Base-by-base conservation (phyloP, 1,140 invertebrate genomes). In the Achatina immaculata region DNA sequence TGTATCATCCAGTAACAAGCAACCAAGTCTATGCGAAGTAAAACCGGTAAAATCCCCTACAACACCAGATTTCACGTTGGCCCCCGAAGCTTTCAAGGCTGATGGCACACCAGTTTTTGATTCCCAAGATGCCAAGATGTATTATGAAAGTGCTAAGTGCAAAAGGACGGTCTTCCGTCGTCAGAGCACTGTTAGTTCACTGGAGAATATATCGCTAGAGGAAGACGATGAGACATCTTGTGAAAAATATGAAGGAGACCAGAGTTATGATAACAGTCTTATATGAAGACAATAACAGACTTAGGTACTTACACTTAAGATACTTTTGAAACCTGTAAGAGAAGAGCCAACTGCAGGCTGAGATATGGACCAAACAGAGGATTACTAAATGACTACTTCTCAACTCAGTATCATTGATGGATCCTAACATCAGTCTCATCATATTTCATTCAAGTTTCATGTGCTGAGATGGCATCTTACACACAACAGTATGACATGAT, bases 121-220 rank as follows among this genome's bases (percentile, higher is more conserved):
- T 80, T 34, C 48, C 4, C 21, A 21, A 36, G 21, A 62, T 4
- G 80, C 80, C 36, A 81, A 81, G 43, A 83, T 78, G 80, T 76
- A 77, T 51, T 78, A 83, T 69, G 79, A 81, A 19, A 68, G 66
- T 28, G 75, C 71, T n/a, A 78, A 81, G 38, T 24, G 28, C 34
- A 80, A 80, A 72, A 51, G 82, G 48, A 73, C 36, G 48, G 1
- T 78, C 43, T 48, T 83, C 16, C 74, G 80, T 6, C 31, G 79
- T 3, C 82, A 81, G 62, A 81, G 79, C 71, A 83, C 82, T n/a
- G 73, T 81, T 28, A 45, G 45, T 68, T 75, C 66, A 51, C 58
- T 81, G 28, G 78, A 83, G 45, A 81, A 55, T 72, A 75, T 81
- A 28, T 80, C 78, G 14, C 68, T 80, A 34, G 78, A 80, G 1